Base-by-base conservation (phyloP, 2,888 invertebrate species). In the Gymnocheta viridis region DNA sequence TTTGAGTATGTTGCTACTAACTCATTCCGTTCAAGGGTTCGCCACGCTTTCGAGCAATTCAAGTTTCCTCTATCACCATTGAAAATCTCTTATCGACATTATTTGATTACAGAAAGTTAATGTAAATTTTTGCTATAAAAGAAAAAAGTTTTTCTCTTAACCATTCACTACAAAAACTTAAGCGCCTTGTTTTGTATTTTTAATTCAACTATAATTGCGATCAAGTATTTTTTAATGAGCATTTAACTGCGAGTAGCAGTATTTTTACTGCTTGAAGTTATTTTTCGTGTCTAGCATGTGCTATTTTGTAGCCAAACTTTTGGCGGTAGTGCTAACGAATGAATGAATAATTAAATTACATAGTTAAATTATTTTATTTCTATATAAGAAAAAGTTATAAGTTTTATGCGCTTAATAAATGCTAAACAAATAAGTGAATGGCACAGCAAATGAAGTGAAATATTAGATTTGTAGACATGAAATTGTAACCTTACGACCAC, bases 171-270 rank as follows among this genome's bases (percentile, higher is more conserved):
- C 12, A 60, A 24, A n/a, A 47, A 47, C 10, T 27, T 27, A 70
- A 79, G 62, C 64, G 79, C 47, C 60, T 54, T 54, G 32, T 62
- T 73, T 80, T 81, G 54, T 77, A 38, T 56, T 29, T 56, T 56
- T 35, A 80, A 80, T 82, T 86, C 88, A 88, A 87, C 88, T 87
- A 85, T 87, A 87, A 87, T 87, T 87, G 88, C 86, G 82, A 80
- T 86, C 86, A 86, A 85, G 70, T 85, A 86, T 86, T 86, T 85
- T 86, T 86, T 86, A 86, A 86, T 86, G 82, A 83, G 70, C 81
- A 80, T 78, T 84, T 84, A 81, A 77, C 67, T 69, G 47, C 35
- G 32, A 44, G 54, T 66, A 47, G 74, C 54, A 54, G 51, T 54
- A 69, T 62, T 74, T 81, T 51, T 44, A 60, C 38, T 62, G 62